phyloP scores from a whole-genome alignment of 2,888 invertebrate species.

The Litoditis marina region DNA sequence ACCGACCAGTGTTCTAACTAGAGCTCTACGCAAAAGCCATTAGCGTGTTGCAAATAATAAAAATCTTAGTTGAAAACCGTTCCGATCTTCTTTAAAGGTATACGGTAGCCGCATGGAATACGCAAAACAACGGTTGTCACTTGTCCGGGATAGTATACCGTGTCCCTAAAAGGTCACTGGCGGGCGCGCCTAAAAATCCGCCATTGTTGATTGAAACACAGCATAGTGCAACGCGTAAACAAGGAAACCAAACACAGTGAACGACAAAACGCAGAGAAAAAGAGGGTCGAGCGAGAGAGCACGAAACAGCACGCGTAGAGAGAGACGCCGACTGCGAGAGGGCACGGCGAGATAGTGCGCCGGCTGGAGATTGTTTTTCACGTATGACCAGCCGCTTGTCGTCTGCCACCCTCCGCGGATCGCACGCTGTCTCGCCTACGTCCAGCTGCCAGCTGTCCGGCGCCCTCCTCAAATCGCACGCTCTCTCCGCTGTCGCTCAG shows the following conservation, averaged over 20 bases:
- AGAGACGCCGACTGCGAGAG: conserved; percentile 10
- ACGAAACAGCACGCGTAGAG: neutral
- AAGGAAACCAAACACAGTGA: conserved; percentile 16
- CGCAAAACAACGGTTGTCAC: no score
- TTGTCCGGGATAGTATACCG: no score
- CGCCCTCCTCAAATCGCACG: conserved; percentile 10
- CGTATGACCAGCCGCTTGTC: conserved; percentile 14
- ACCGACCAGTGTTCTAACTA: no score
- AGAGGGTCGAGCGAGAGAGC: neutral
- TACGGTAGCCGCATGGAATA: no score
- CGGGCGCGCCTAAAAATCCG: conserved; percentile 17
- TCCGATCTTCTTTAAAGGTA: no score
- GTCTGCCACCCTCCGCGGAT: conserved; percentile 9
- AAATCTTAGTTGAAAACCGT: no score
- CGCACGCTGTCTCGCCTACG: conserved; percentile 7
- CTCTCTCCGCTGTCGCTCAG: neutral
- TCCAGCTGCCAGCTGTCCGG: neutral
- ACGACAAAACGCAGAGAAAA: conserved; percentile 8
- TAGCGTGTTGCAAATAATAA: no score
- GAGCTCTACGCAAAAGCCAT: no score
- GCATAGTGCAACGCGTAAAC: conserved; percentile 26
- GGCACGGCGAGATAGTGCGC: conserved; percentile 12
- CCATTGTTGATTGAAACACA: conserved; percentile 24
- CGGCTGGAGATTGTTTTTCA: conserved; percentile 27
- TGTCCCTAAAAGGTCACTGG: conserved; percentile 3